Evolutionary conservation across 2,888 invertebrate species (phyloP).

Genomic region (Nomada ferruginata): DNA sequence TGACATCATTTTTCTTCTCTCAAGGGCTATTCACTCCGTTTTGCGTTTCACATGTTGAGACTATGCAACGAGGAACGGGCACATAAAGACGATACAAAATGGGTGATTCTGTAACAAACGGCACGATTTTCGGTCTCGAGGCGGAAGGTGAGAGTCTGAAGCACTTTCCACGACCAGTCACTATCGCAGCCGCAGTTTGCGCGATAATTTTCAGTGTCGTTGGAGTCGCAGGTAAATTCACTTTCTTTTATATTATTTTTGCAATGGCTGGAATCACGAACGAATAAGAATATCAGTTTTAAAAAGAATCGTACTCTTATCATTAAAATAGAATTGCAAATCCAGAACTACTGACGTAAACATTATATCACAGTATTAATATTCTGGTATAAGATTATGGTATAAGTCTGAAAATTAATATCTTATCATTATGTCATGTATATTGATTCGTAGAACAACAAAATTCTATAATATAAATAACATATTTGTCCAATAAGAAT

Average conservation of each 20-base stretch:
- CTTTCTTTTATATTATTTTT: background rate
- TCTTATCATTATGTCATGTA: too few relatives aligned
- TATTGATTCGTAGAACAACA: too few relatives aligned
- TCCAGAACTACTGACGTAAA: too few relatives aligned
- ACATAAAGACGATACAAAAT: constrained; percentile 53
- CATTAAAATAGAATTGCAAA: too few relatives aligned
- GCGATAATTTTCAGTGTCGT: constrained; percentile 92
- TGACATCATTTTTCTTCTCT: constrained; percentile 8
- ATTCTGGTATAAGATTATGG: too few relatives aligned
- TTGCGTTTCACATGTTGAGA: constrained; percentile 24
- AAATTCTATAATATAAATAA: too few relatives aligned
- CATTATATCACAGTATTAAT: too few relatives aligned
- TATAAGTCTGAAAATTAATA: too few relatives aligned
- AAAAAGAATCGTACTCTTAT: too few relatives aligned
- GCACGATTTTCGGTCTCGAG: constrained; percentile 56
- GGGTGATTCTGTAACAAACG: constrained; percentile 63
- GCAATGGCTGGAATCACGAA: background rate
- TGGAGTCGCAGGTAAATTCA: constrained; percentile 90
- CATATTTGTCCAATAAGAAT: too few relatives aligned
- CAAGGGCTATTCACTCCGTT: constrained; percentile 3
- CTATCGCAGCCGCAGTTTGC: constrained; percentile 91
- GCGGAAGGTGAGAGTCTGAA: constrained; percentile 45
- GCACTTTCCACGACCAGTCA: constrained; percentile 90
- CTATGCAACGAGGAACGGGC: constrained; percentile 22
- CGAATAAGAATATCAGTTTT: background rate